Percentiles rank a stretch among this genome's conserved stretches.
Evolutionary conservation across 1,140 invertebrate genomes (phyloP).

Genomic region (Anoplolepis gracilipes): DNA sequence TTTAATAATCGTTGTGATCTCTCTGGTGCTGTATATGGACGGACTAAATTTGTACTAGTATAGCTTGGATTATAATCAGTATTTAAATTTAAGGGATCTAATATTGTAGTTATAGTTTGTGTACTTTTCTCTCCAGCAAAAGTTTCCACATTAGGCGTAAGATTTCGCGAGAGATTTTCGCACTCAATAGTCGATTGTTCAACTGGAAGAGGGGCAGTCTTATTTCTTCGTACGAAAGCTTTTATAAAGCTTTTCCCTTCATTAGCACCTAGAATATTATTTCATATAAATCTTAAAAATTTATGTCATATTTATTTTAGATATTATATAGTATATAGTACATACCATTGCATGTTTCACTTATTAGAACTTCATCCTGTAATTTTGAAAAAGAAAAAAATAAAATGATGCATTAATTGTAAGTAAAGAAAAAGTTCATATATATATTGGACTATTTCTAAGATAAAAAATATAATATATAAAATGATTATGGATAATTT

Average conservation of each 20-base stretch:
- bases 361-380: conserved; percentile 55
- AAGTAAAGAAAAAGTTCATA: background rate
- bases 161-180: conserved; percentile 49
- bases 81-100: conserved; percentile 66
- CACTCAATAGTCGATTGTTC: conserved; percentile 65
- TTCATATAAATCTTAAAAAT: conserved; percentile 14
- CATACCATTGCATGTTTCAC: conserved; percentile 66
- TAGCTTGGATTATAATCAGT: conserved; percentile 18
- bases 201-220: conserved; percentile 74
- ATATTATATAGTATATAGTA: background rate
- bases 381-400: no score
- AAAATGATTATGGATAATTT: background rate
- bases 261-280: conserved; percentile 44
- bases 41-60: conserved; percentile 25
- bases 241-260: conserved; percentile 54
- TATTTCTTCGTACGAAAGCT: conserved; percentile 72
- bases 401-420: background rate
- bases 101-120: conserved; percentile 58
- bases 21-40: conserved; percentile 77
- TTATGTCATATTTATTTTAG: background rate
- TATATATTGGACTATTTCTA: background rate
- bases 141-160: conserved; percentile 26
- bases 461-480: conserved; percentile 20
- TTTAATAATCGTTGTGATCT: conserved; percentile 57
- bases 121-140: conserved; percentile 50